Percentiles rank a stretch among this genome's conserved stretches.
phyloP scores from a whole-genome alignment of 2,797 vertebrate genomes.

The Gastrophryne carolinensis region DNA sequence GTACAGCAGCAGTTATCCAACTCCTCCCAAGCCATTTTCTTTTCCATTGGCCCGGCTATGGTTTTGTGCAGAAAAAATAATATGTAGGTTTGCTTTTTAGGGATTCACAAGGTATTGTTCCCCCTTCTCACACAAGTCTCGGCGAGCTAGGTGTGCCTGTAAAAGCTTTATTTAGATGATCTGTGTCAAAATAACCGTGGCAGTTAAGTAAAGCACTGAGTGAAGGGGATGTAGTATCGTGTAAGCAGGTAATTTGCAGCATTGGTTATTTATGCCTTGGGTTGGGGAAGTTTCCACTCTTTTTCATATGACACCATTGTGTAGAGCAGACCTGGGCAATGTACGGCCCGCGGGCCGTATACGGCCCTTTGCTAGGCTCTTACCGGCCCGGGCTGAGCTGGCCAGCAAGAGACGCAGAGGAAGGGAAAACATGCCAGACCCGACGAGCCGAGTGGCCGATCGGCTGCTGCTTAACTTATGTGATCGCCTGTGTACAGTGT shows the following conservation, averaged over 20 bases:
- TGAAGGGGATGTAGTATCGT: slow-evolving; percentile 28
- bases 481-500: too few species aligned
- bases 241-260: not conserved
- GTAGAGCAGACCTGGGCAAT: too few species aligned
- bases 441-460: too few species aligned
- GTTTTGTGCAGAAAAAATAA: slow-evolving; percentile 46
- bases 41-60: slow-evolving; percentile 42
- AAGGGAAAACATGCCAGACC: too few species aligned
- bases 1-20: slow-evolving; percentile 36
- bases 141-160: slow-evolving; percentile 45
- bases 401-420: too few species aligned
- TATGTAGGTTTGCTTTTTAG: slow-evolving; percentile 36
- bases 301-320: slow-evolving; percentile 2
- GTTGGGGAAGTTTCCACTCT: slow-evolving; percentile 19
- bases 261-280: slow-evolving; percentile 1
- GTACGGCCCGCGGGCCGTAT: too few species aligned
- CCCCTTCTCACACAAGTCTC: slow-evolving; percentile 44
- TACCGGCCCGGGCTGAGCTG: too few species aligned
- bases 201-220: slow-evolving; percentile 41
- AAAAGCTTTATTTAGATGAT: slow-evolving; percentile 29
- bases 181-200: slow-evolving; percentile 7
- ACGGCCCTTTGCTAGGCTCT: too few species aligned
- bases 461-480: too few species aligned
- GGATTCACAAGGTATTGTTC: slow-evolving; percentile 39
- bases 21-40: slow-evolving; percentile 48